Evolutionary conservation across 2,888 invertebrate genomes (phyloP).

Genomic region (Drosophila buzzatii): DNA sequence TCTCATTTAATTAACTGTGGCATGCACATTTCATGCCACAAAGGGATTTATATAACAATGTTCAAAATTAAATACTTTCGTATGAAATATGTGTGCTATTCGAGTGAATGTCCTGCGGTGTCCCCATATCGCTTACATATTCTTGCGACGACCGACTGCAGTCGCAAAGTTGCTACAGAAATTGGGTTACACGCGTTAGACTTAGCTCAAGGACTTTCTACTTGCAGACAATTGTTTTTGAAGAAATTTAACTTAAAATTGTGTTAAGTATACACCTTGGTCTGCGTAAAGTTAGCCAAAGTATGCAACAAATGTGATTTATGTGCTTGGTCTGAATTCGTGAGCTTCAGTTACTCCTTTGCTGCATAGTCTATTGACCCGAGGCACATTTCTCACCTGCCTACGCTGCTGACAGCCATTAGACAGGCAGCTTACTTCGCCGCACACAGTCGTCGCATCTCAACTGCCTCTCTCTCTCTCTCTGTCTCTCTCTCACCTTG

Average conservation of each 20-base stretch:
- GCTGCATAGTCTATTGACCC: conserved; percentile 49
- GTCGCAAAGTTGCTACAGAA: conserved; percentile 34
- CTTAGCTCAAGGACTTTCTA: not conserved
- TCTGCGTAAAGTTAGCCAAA: conserved; percentile 3
- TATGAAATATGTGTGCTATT: conserved; percentile 17
- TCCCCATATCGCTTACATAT: conserved; percentile 10
- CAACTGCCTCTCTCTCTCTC: not conserved
- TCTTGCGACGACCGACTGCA: conserved; percentile 15
- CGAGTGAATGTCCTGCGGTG: conserved; percentile 46
- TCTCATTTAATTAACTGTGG: conserved; percentile 47
- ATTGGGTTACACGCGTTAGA: conserved; percentile 32
- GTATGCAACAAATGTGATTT: conserved; percentile 45
- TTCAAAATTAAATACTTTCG: conserved; percentile 41
- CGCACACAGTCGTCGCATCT: not conserved
- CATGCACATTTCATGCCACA: conserved; percentile 22
- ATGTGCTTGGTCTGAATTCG: conserved; percentile 26
- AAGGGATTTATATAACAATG: conserved; percentile 27
- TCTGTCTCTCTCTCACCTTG: conserved; percentile 44
- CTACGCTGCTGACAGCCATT: conserved; percentile 43
- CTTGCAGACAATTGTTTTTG: conserved; percentile 24
- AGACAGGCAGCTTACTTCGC: conserved; percentile 22
- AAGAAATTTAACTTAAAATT: conserved; percentile 16
- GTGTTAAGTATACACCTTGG: conserved; percentile 22
- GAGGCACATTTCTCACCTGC: conserved; percentile 47
- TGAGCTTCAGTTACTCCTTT: conserved; percentile 16